Base-by-base conservation (phyloP, 30 jellyfish, hydroid and myxozoan genomes). In the Nemopilema nomurai region DNA sequence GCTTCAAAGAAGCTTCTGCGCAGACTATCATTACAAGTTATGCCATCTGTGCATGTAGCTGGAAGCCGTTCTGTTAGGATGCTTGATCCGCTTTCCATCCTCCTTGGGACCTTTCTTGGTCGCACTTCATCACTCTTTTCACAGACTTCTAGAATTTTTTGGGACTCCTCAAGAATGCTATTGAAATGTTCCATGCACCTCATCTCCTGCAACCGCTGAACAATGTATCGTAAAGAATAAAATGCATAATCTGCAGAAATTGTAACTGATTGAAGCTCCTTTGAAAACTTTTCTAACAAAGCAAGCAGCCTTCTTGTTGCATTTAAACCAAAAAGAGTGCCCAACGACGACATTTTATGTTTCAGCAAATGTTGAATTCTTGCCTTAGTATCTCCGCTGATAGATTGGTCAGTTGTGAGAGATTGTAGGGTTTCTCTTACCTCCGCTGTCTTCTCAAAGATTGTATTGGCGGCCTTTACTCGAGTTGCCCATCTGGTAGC, bases 401-500 rank as follows among this genome's bases (percentile, higher is more conserved):
- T 67, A 23, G 66, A 27, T 74, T 57, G 88, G 29, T 85, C 94
- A 62, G 57, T 57, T 66, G 63, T 75, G 19, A 75, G 69, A 50
- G 20, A 18, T 75, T 67, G 77, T 28, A 74, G 73, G n/a, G 76
- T 75, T 85, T 79, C 62, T 7, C 62, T 51, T 76, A 70, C 67
- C 74, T 65, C 83, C 68, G 80, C 50, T 20, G 29, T 0, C 51
- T 74, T 85, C 49, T 74, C 83, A 64, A 85, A 51, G 83, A 85
- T 51, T 76, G 66, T 62, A 75, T 85, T 67, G 18, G 88, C 94
- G 4, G 94, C 94, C 71, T 63, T 85, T 51, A 75, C 89, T 75
- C 83, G 32, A 18, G 94, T 74, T 65, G 88, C 74, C 87, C 88
- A 67, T 65, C 94, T 85, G 41, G 94, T 73, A 18, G 88, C 83